Evolutionary conservation across 2,888 invertebrate genomes (phyloP), one percentile per base, ranked within the genome.

Genomic region (Ichneumoninae sp.): DNA sequence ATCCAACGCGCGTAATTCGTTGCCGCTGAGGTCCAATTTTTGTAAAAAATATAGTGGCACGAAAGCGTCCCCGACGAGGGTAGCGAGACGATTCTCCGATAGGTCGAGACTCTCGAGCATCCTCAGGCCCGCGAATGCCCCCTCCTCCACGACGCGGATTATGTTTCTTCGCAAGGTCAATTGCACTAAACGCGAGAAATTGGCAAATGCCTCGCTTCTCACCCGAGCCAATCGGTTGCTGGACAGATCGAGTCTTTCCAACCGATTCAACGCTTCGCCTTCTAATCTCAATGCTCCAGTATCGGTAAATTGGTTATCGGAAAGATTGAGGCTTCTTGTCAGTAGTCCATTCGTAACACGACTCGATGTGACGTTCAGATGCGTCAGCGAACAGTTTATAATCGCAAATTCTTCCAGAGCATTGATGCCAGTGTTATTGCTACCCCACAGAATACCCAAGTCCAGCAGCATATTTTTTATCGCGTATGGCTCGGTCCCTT

Each of bases 11-110:
- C 95, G 94, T 84, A 97, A 94, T 83, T 94, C 94, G 91, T 97
- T 97, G 80, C 95, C 95, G 90, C 96, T 96, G 79, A 97, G 94
- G 91, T 97, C 96, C n/a, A 97, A 94, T 89, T 96, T 95, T 90
- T 96, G 96, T 30, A 97, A 94, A 86, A 94, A 95, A 87, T 94
- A 94, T 69, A 96, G 93, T 4, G 96, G 95, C 33, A 94, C 94
- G 87, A 97, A 95, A 47, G 95, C 94, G 19, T 91, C 91, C 85
- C 95, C 95, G 47, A 95, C 94, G 82, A 97, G 91, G 44, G 92
- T 91, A 3, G 94, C 94, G 86, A 97, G 93, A 87, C 95, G 95
- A 92, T 97, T 97, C 90, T 95, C 94, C 60, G 97, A 96, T 76
- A 97, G 93, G 90, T 97, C 96, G 89, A 98, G 94, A 72, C 95